These are phyloP conservation scores for Menura novaehollandiae DNA, from an alignment of 2,113 vertebrate species.

Conservation along the genomic window DNA sequence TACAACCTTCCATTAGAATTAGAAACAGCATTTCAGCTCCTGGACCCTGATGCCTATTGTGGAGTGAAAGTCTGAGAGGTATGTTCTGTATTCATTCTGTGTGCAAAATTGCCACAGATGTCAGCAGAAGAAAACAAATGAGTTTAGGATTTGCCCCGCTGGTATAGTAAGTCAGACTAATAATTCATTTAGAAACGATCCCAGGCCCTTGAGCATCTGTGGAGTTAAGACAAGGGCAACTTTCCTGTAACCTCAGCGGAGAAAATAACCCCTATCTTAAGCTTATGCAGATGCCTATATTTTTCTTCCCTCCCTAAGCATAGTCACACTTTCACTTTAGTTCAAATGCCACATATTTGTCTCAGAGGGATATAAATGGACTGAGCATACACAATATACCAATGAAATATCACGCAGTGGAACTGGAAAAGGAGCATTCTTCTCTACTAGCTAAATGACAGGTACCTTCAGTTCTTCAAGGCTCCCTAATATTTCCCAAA, in stretches of 20 bases:
- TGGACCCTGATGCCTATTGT: not conserved
- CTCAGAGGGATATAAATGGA: not conserved
- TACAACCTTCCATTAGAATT: not conserved
- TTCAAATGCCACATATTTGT: not conserved
- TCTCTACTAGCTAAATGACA: not conserved
- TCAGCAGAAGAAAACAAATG: conserved; percentile 10
- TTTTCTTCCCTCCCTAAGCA: not conserved
- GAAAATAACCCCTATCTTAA: not conserved
- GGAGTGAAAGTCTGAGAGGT: not conserved
- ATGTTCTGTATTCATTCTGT: not conserved
- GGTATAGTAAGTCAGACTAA: not conserved
- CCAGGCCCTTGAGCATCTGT: not conserved
- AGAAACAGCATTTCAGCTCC: not conserved
- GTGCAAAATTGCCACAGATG: not conserved
- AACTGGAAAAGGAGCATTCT: not conserved
- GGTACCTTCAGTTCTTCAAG: not conserved
- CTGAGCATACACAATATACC: not conserved
- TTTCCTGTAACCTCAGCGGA: not conserved
- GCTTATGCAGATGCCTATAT: not conserved
- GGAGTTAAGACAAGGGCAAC: not conserved
- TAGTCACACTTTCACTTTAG: not conserved
- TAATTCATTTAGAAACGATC: not conserved
- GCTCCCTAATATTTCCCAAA: not conserved
- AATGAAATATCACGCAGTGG: not conserved
- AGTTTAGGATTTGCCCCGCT: not conserved